These are phyloP conservation scores for Craseonycteris thonglongyai DNA, from an alignment of 2,113 vertebrate species.

Conservation along the genomic window DNA sequence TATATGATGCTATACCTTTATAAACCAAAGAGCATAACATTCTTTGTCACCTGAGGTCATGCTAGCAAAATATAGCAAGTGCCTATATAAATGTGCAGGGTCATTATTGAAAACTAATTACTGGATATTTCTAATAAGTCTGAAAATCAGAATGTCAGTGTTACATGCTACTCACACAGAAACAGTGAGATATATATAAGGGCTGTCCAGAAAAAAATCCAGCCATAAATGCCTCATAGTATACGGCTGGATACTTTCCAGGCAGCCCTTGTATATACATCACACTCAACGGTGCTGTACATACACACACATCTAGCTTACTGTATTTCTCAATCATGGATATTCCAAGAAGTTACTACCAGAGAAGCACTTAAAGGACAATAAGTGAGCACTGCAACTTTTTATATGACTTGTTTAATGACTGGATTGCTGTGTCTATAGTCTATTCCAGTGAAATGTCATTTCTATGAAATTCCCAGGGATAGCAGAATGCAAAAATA, in stretches of 20 bases:
- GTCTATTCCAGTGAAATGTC: neutral
- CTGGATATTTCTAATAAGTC: neutral
- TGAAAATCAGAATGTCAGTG: slow-evolving; percentile 8
- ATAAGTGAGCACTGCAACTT: neutral
- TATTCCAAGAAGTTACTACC: neutral
- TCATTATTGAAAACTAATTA: neutral
- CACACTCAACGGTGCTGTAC: no score
- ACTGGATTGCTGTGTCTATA: neutral
- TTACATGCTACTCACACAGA: slow-evolving; percentile 11
- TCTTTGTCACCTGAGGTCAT: neutral
- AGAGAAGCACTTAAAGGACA: neutral
- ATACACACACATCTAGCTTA: neutral
- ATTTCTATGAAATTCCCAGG: neutral
- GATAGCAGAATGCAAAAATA: neutral
- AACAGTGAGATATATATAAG: no score
- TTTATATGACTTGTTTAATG: neutral
- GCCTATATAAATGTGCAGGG: neutral
- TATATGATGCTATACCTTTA: neutral
- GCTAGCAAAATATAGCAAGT: neutral
- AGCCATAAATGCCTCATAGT: no score
- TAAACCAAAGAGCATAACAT: neutral
- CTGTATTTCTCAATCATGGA: slow-evolving; percentile 25
- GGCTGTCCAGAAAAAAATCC: no score
- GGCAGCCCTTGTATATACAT: no score
- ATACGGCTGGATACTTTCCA: no score